A percentile compares a stretch with the other conserved stretches of the same genome.
Evolutionary conservation across 2,113 vertebrate species (phyloP).

Genomic region (Ptilonorhynchus violaceus): DNA sequence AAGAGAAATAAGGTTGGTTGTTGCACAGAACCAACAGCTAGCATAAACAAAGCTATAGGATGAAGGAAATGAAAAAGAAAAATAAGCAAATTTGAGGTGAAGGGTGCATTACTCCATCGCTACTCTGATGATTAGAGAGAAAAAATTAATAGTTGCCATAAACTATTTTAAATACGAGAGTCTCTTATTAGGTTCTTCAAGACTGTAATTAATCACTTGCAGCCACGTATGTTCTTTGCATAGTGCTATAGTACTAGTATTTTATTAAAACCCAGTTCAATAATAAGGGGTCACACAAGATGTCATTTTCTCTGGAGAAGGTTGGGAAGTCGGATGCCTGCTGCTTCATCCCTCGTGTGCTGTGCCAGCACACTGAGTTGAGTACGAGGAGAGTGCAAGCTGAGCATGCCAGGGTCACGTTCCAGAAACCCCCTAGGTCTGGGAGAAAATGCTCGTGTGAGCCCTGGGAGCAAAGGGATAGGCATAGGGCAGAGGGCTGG

Average conservation of each 20-base stretch:
- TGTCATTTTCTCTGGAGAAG: background rate
- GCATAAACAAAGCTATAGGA: background rate
- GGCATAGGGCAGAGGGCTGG: background rate
- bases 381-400: background rate
- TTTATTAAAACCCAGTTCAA: constrained; percentile 62
- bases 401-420: accelerated
- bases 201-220: constrained; percentile 70
- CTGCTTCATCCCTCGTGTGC: background rate
- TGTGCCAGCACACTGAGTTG: background rate
- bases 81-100: constrained; percentile 8
- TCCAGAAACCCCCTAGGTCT: background rate
- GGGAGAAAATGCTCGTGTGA: no score
- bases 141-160: constrained; percentile 57
- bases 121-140: constrained; percentile 47
- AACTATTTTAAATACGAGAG: constrained; percentile 53
- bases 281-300: constrained; percentile 44
- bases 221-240: background rate
- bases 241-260: background rate
- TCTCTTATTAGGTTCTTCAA: constrained; percentile 55
- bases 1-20: background rate
- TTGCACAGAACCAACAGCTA: background rate
- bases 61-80: background rate
- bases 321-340: background rate
- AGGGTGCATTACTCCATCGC: background rate
- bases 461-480: background rate